Evolutionary conservation across 1,140 invertebrate species (phyloP), one percentile per base, ranked within the genome.

Genomic region (Drosophila yakuba): DNA sequence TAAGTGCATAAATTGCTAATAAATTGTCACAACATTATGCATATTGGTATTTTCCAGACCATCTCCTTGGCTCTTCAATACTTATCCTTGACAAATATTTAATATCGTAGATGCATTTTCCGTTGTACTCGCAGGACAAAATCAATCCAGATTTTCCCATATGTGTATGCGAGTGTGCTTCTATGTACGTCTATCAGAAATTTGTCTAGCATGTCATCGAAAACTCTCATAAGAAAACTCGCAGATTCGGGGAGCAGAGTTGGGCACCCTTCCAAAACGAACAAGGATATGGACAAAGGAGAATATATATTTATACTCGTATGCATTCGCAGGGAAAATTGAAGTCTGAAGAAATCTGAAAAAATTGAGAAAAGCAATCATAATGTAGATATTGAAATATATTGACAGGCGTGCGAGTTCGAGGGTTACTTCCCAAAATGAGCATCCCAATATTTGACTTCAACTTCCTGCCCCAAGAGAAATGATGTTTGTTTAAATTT

Each of bases 301-400:
- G 25, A 69, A 55, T 57, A 69, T 71, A 71, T 58, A 56, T 71
- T 28, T 36, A 48, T 57, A 20, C 20, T 20, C 20, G 20, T 20
- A 71, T 69, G 51, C 50, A 45, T 17, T 35, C 38, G 23, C 38
- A 45, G 45, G 25, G 39, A 36, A 69, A 47, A 47, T 69, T 69
- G 64, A 25, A 71, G 67, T 57, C 47, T 76, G 45, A 51, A 41
- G 54, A 77, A 77, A 77, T 76, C 56, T 69, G 35, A 17, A 41
- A 41, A 69, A 77, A 77, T 77, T 77, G 74, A 60, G 63, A 68
- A 77, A 77, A 61, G 74, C 74, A 77, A 77, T 77, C 74, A 77
- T 45, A 66, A 62, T 47, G 74, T 60, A 57, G 28, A 77, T 71
- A 77, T 77, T 69, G 74, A 77, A 60, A 55, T 67, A 55, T 67